A percentile compares a stretch with the other conserved stretches of the same genome.
Evolutionary conservation across 2,888 invertebrate species (phyloP).

Genomic region (Melanophora roralis): DNA sequence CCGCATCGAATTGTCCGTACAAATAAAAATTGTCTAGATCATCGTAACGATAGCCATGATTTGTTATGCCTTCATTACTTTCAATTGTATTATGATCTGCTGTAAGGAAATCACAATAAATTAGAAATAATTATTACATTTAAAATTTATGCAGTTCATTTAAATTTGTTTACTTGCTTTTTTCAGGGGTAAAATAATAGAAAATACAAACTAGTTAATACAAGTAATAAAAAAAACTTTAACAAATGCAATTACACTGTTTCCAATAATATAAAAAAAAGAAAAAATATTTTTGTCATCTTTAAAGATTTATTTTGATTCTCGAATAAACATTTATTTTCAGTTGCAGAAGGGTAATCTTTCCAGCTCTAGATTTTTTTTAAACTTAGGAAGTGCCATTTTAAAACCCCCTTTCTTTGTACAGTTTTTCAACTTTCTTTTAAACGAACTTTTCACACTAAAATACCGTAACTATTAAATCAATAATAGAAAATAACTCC

Average conservation of each 20-base stretch:
- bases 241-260: slow-evolving; percentile 9
- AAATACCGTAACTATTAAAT: too few relatives aligned
- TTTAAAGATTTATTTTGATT: too few relatives aligned
- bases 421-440: background rate
- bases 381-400: too few relatives aligned
- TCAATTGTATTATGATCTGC: slow-evolving; percentile 53
- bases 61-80: slow-evolving; percentile 64
- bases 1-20: slow-evolving; percentile 67
- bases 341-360: too few relatives aligned
- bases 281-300: too few relatives aligned
- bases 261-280: background rate
- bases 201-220: background rate
- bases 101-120: background rate
- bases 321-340: too few relatives aligned
- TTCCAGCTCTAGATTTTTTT: too few relatives aligned
- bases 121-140: background rate
- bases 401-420: too few relatives aligned
- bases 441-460: too few relatives aligned
- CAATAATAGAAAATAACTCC: too few relatives aligned
- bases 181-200: background rate
- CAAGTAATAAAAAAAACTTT: background rate
- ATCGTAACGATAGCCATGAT: slow-evolving; percentile 68
- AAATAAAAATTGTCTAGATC: slow-evolving; percentile 68
- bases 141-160: background rate
- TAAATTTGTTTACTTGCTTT: background rate